Base-by-base conservation (phyloP, 2,797 vertebrate species). In the Babyrousa celebensis region DNA sequence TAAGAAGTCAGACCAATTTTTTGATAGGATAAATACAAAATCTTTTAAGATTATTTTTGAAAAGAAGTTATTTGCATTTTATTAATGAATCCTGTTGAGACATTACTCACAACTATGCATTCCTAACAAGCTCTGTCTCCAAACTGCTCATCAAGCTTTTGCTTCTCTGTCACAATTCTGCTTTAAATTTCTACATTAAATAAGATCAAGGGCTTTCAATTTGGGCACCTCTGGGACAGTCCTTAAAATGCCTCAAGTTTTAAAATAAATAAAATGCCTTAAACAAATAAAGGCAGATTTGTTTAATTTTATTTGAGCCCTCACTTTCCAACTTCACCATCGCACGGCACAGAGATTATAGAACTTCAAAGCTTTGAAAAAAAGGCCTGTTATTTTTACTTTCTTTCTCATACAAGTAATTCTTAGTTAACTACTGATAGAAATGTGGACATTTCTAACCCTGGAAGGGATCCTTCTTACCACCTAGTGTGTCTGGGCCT, bases 21-120 rank as follows among this genome's bases (percentile, higher is more conserved):
- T 77, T 91, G 62, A 74, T 6, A 87, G 56, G 72, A 71, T 58
- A 90, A 91, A 82, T 71, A 29, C 8, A 93, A 29, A 86, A 77
- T 58, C 70, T 62, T 62, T 62, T 62, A 60, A 62, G 25, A 15
- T 54, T 32, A 12, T 58, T 70, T 74, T 36, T 48, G 32, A n/a
- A 32, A 77, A 68, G 23, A 84, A 75, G 40, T 85, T 94, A 9
- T 78, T 80, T 20, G 18, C 72, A 20, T 72, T 77, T 77, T 67
- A 85, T 58, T n/a, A 72, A 25, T 62, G 17, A 86, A 77, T 74
- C 71, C 68, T 36, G 43, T 0, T 8, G 36, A 87, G 70, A 62
- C 18, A 25, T 85, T 88, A 48, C 68, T 72, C 71, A 70, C 71
- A 92, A 91, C 48, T 17, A 43, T 0, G 0, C 36, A 60, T 32